Percentiles rank a stretch among this genome's conserved stretches.
These are phyloP conservation scores for Leptinotarsa texana DNA, from an alignment of 1,140 invertebrate species.

Conservation along the genomic window DNA sequence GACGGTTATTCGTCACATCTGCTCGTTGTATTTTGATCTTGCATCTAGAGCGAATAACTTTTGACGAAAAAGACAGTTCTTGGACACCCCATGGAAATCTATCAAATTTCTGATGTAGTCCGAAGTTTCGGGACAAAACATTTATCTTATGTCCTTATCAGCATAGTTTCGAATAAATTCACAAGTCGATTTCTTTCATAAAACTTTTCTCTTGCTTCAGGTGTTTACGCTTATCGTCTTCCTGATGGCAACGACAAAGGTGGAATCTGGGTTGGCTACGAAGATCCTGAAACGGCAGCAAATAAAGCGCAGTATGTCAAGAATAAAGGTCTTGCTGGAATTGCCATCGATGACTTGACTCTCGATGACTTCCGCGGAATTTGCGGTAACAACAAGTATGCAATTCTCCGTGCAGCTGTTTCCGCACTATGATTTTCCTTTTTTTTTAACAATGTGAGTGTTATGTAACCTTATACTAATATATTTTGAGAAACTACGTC, in stretches of 20 bases:
- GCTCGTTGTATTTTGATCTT: no score
- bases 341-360: constrained; percentile 79
- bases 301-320: constrained; percentile 80
- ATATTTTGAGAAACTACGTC: no score
- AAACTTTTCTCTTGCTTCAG: constrained; percentile 46
- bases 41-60: no score
- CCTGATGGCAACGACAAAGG: constrained; percentile 70
- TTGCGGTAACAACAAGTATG: constrained; percentile 77
- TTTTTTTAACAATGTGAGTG: no score
- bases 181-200: not conserved
- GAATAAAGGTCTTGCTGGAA: constrained; percentile 75
- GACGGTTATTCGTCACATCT: no score
- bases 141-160: not conserved
- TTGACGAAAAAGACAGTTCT: no score
- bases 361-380: constrained; percentile 82
- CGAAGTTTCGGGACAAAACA: no score
- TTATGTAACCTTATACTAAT: no score
- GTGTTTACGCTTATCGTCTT: constrained; percentile 74
- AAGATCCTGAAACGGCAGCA: constrained; percentile 82
- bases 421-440: constrained; percentile 29
- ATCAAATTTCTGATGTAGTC: no score
- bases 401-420: constrained; percentile 63
- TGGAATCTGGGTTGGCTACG: constrained; percentile 88
- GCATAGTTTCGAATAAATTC: not conserved
- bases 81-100: no score